A percentile compares a stretch with the other conserved stretches of the same genome.
Evolutionary conservation across 2,113 vertebrate genomes (phyloP).

Genomic region (Poeciliopsis occidentalis): DNA sequence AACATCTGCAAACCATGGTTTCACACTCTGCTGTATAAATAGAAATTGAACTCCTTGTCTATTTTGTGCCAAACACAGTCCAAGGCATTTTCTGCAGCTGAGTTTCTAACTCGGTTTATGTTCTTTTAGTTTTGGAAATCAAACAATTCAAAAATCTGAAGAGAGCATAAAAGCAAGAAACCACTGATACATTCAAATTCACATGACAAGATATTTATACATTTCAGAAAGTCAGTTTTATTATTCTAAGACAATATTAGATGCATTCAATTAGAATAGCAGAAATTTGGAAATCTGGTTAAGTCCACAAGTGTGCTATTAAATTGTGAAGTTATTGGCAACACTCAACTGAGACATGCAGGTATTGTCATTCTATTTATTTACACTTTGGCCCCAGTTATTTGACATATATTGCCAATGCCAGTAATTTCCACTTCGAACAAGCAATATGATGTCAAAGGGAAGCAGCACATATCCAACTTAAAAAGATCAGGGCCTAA

Average conservation of each 20-base stretch:
- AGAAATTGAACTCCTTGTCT: not conserved
- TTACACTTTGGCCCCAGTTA: not conserved
- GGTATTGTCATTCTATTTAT: not conserved
- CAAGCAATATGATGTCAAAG: not conserved
- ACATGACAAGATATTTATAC: not conserved
- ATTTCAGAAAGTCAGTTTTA: not conserved
- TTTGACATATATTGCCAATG: not conserved
- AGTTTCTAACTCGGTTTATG: not conserved
- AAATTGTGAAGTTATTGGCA: not conserved
- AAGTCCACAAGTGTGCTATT: not conserved
- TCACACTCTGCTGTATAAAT: not conserved
- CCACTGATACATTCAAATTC: not conserved
- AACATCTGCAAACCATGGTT: not conserved
- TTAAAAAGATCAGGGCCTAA: conserved; percentile 8
- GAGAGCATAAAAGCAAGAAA: not conserved
- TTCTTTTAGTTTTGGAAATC: not conserved
- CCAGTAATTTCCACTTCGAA: not conserved
- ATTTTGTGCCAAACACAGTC: not conserved
- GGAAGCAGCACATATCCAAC: not conserved
- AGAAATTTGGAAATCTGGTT: not conserved
- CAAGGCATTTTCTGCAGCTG: not conserved
- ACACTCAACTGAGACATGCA: no score
- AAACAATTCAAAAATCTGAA: not conserved
- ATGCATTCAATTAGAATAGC: not conserved
- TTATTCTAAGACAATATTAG: not conserved